phyloP scores from a whole-genome alignment of 2,888 invertebrate genomes.

The Troglohyphantes excavatus region DNA sequence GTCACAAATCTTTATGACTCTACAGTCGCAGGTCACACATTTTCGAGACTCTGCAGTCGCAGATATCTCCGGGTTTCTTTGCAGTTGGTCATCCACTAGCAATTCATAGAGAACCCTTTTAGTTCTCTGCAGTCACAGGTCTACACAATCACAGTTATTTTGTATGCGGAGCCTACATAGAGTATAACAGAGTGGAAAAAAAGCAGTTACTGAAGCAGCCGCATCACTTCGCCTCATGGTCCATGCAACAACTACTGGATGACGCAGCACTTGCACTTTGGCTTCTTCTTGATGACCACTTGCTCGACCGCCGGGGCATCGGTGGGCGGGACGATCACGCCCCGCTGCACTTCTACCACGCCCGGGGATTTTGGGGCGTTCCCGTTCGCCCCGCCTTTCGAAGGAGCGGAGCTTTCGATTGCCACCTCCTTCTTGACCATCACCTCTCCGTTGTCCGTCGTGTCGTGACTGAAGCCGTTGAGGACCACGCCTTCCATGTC shows the following conservation, averaged over 20 bases:
- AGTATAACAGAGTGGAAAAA: constrained; percentile 31
- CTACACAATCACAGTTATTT: background rate
- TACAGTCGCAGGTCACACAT: no score
- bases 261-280: constrained; percentile 96
- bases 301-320: constrained; percentile 91
- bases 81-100: background rate
- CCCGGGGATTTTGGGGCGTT: constrained; percentile 82
- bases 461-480: constrained; percentile 54
- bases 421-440: constrained; percentile 41
- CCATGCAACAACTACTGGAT: constrained; percentile 78
- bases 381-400: constrained; percentile 79
- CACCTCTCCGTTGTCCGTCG: constrained; percentile 51
- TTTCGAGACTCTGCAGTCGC: no score
- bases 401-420: constrained; percentile 14
- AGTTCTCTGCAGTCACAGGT: background rate
- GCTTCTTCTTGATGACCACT: constrained; percentile 96
- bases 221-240: background rate
- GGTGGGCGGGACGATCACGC: constrained; percentile 86
- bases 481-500: constrained; percentile 20
- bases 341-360: constrained; percentile 88
- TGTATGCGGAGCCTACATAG: constrained; percentile 20
- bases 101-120: no score
- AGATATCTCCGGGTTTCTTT: background rate
- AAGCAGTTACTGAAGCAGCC: constrained; percentile 18
- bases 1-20: no score